Evolutionary conservation across 2,888 invertebrate species (phyloP), one percentile per base, ranked within the genome.

Genomic region (Pseudoips prasinana): DNA sequence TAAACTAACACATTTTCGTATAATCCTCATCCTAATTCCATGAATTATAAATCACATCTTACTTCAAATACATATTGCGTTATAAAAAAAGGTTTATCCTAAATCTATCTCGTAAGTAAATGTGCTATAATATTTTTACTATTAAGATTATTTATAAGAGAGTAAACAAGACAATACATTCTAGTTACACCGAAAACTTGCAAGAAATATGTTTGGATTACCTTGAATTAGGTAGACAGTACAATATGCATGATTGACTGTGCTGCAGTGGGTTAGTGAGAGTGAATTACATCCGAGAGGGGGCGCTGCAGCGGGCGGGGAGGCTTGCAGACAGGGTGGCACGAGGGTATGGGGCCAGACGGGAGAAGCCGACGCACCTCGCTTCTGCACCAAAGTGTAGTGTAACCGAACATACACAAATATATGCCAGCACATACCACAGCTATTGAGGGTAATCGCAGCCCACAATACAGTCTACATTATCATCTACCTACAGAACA

Each of bases 191-290:
- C n/a, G n/a, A n/a, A n/a, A n/a, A n/a, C n/a, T n/a, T n/a, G n/a
- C n/a, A n/a, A n/a, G n/a, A n/a, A n/a, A n/a, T n/a, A n/a, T n/a
- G n/a, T n/a, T n/a, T n/a, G n/a, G n/a, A 73, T 77, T 68, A 76
- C 74, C 74, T 77, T 76, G 76, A 81, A 80, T 81, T 80, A 83
- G 73, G 65, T 64, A 71, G 71, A 64, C 64, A 58, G 73, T 68
- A 58, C 69, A 71, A 72, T 82, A 77, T 80, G 79, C 84, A 81
- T 81, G 85, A 86, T 85, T 72, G 84, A 81, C 73, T 79, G 70
- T 74, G 73, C 77, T 87, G 85, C 86, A 88, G 86, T 88, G 80
- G 88, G 88, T 88, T 88, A 88, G 87, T 87, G 88, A 88, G 88
- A 88, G 88, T 88, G 87, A 88, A 88, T 81, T 84, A 85, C 81